Base-by-base conservation (phyloP, 2,888 invertebrate species). In the Corythucha ciliata region DNA sequence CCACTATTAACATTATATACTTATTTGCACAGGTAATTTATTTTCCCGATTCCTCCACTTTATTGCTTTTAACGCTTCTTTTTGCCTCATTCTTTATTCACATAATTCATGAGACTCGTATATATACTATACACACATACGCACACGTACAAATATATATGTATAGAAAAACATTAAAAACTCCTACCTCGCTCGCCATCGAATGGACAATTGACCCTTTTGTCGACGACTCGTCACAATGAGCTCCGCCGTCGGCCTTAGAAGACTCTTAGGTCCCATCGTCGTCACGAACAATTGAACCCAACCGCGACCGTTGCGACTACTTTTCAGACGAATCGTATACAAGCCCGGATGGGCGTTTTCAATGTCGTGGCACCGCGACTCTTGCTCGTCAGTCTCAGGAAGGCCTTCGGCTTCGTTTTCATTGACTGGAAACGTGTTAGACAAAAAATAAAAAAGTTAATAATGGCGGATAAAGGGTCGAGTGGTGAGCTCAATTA, bases 271-370 rank as follows among this genome's bases (percentile, higher is more conserved):
- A 2, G 68, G 67, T 2, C 68, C 67, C n/a, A 66, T 65, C 49
- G 67, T 68, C 6, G 68, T 69, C 10, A 67, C 62, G 58, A 68
- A 69, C 7, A 70, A 59, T 44, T 67, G 65, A n/a, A 66, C 62
- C 47, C 60, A 63, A 6, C 65, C 65, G 33, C 64, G 61, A 1
- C 50, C 49, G 6, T 65, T 63, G 25, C 57, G 34, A 5, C 65
- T 57, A 24, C n/a, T n/a, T n/a, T 44, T 56, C 25, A 66, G 32
- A 7, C 59, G 55, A 12, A 56, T 37, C 1, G 50, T 53, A 52
- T 57, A 57, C 18, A 57, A 52, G 2, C 57, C 57, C n/a, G 20
- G 27, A 20, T 21, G 32, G 25, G 45, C 51, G 37, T 36, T 36
- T 37, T 20, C 12, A 27, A 27, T 29, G 20, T 51, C 51, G 44